Evolutionary conservation across 2,113 vertebrate genomes (phyloP), one percentile per base, ranked within the genome.

Genomic region (Furnarius figulus): DNA sequence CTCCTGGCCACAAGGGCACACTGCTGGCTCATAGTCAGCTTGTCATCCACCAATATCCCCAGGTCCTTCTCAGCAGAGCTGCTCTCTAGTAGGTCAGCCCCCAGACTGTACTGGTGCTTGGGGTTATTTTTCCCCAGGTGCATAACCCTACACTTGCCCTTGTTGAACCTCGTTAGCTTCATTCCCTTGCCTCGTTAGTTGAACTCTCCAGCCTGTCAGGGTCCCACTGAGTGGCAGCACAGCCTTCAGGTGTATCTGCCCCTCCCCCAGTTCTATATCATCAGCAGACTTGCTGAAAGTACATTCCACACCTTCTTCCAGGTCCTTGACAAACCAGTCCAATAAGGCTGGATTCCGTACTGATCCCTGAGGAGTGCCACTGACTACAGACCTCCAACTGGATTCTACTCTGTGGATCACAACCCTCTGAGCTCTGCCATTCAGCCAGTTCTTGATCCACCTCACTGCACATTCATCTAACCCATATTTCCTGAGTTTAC

Each of bases 271-370:
- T 14, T 37, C 10, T 35, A 21, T 37, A 15, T 12, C 50, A 66
- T 27, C 59, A 81, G 12, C 27, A 42, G 66, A 28, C 37, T 4
- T 23, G 18, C 44, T 27, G 22, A 50, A 42, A 30, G 20, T 28
- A n/a, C 40, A 40, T 58, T 33, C 27, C 23, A 28, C 6, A 25
- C 18, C 37, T 37, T 16, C 18, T 21, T 44, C 33, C 27, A 58
- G 14, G 25, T 23, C 1, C 0, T 6, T 49, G 31, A 58, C 8
- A 50, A 66, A 72, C 25, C 22, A 65, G 35, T 0, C 37, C 6
- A 65, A 0, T 28, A 33, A 80, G 37, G 3, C 31, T 44, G 42
- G 17, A 42, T 14, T 15, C 14, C 35, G 9, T 35, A 3, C 0
- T 23, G 42, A n/a, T 27, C 20, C 20, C 56, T 50, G 46, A 24